Evolutionary conservation across 2,113 vertebrate species (phyloP), one percentile per base, ranked within the genome.

Genomic region (Potamarius usumacintae): DNA sequence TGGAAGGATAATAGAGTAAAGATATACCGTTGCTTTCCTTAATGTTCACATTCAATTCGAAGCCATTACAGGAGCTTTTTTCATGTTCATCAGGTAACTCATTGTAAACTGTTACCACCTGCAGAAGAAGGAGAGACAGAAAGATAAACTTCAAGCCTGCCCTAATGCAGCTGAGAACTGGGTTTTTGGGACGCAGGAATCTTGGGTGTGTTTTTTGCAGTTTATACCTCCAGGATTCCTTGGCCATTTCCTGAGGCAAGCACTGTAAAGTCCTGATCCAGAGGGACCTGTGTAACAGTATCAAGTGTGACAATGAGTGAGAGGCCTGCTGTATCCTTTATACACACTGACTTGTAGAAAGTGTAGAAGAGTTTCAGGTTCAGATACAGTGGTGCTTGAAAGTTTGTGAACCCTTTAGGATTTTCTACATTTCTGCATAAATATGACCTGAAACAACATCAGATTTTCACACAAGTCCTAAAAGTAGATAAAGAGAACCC

Each of bases 61-160:
- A 95, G 87, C 94, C 18, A 0, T 89, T 69, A 71, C 95, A 96
- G 25, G 90, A 85, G 0, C 2, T 88, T 30, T 92, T 93, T 87
- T 94, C 93, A 1, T 93, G 92, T 25, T 92, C 92, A 27, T 94
- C 92, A 7, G 93, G 94, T 20, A 96, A 84, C 90, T 95, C 93
- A 89, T 96, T 94, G 90, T 96, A 96, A 83, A 94, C 79, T 1
- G 95, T 95, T 90, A 95, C 92, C n/a, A 96, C 93, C 95, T 95
- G 63, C 22, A 50, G 42, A 72, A 42, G 50, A 34, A 72, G 18
- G 7, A 22, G 58, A 48, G 14, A 76, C 0, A n/a, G 72, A 30
- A 20, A 52, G 74, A 30, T 25, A 67, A 12, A 77, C 7, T 12
- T 62, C 18, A 60, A 34, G 25, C 30, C 57, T 22, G 10, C 30